Evolutionary conservation across 2,797 vertebrate species (phyloP).

Genomic region (Meda fulgida): DNA sequence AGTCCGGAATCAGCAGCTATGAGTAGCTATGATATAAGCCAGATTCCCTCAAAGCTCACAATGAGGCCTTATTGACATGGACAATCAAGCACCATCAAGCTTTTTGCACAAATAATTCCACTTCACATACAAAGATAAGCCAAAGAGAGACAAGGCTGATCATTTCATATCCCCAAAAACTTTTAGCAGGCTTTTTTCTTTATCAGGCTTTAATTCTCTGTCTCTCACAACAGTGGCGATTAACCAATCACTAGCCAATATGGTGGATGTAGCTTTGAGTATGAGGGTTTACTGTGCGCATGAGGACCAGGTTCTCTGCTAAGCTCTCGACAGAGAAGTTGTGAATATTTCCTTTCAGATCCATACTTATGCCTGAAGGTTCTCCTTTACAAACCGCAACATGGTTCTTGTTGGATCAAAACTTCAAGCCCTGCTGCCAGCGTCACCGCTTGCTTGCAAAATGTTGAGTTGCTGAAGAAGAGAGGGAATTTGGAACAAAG

Average conservation of each 20-base stretch:
- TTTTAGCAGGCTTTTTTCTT: slow-evolving; percentile 39
- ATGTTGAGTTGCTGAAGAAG: slow-evolving; percentile 32
- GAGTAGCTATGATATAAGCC: no score
- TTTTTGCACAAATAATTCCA: slow-evolving; percentile 33
- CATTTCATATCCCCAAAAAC: slow-evolving; percentile 40
- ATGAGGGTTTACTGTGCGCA: slow-evolving; percentile 49
- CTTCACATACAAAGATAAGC: slow-evolving; percentile 32
- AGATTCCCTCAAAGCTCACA: slow-evolving; percentile 24
- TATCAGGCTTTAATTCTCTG: slow-evolving; percentile 17
- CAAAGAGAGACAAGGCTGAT: slow-evolving; percentile 18
- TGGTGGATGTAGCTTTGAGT: slow-evolving; percentile 54
- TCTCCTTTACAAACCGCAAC: slow-evolving; percentile 40
- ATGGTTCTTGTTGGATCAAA: slow-evolving; percentile 50
- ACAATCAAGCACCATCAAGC: slow-evolving; percentile 25
- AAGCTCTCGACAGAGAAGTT: slow-evolving; percentile 39
- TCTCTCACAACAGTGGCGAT: background rate
- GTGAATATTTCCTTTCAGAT: slow-evolving; percentile 48
- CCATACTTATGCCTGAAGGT: slow-evolving; percentile 43
- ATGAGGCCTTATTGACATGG: slow-evolving; percentile 16
- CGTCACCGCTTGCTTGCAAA: slow-evolving; percentile 1
- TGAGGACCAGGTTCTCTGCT: slow-evolving; percentile 25
- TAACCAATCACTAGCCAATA: slow-evolving; percentile 29
- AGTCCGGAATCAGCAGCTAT: no score
- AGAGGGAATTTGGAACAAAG: slow-evolving; percentile 39
- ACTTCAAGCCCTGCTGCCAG: slow-evolving; percentile 37